Evolutionary conservation across 2,888 invertebrate species (phyloP).

Genomic region (Thecophora atra): DNA sequence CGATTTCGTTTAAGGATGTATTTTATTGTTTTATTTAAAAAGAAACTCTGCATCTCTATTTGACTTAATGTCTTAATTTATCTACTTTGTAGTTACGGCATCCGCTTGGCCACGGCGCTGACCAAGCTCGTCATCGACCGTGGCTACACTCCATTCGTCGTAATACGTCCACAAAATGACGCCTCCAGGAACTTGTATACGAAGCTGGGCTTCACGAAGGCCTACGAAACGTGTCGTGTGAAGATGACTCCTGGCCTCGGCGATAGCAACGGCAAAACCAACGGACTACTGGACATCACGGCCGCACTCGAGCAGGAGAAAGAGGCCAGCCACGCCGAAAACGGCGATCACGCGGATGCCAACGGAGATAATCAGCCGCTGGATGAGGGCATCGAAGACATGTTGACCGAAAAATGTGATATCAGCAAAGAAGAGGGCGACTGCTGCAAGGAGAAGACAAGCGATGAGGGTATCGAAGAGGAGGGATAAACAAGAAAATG

Average conservation of each 20-base stretch:
- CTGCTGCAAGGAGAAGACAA: slow-evolving; percentile 53
- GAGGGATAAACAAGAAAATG: slow-evolving; percentile 58
- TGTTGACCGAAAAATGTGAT: slow-evolving; percentile 66
- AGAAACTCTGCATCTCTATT: too few species aligned
- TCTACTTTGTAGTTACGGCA: slow-evolving; percentile 70
- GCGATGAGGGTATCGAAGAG: slow-evolving; percentile 64
- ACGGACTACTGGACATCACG: slow-evolving; percentile 40
- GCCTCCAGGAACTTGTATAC: slow-evolving; percentile 85
- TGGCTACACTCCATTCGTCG: slow-evolving; percentile 86
- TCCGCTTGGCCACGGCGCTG: slow-evolving; percentile 75
- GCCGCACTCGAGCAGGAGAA: not conserved
- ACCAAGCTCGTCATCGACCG: slow-evolving; percentile 75
- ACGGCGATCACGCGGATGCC: slow-evolving; percentile 43
- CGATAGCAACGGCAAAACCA: slow-evolving; percentile 50
- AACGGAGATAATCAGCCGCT: slow-evolving; percentile 55
- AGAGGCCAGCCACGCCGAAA: not conserved
- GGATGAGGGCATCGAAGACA: slow-evolving; percentile 65
- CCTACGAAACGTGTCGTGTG: slow-evolving; percentile 83
- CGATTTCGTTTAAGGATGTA: too few species aligned
- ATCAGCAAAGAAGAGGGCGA: slow-evolving; percentile 60
- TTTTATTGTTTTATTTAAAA: too few species aligned
- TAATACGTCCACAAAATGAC: slow-evolving; percentile 87
- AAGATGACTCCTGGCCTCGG: slow-evolving; percentile 73
- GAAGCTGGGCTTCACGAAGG: slow-evolving; percentile 83
- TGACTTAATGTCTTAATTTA: slow-evolving; percentile 10